Evolutionary conservation across 2,888 invertebrate genomes (phyloP).

Genomic region (Agapostemon virescens): DNA sequence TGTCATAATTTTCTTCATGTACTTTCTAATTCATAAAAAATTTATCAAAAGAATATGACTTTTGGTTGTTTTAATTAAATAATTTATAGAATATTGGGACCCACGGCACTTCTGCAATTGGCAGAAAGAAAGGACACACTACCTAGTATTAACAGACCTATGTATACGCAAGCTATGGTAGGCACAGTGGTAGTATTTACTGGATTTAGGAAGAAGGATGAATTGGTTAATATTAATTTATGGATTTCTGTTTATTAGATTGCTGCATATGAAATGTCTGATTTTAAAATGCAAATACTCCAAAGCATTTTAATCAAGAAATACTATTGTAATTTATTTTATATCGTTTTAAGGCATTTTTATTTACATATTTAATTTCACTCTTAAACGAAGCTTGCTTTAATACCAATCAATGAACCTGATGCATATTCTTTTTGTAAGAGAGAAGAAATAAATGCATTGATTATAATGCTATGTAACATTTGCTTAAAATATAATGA

Average conservation of each 20-base stretch:
- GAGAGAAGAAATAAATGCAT: too few relatives aligned
- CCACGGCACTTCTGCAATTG: slow-evolving; percentile 89
- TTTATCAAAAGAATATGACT: slow-evolving; percentile 59
- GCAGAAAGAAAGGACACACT: slow-evolving; percentile 87
- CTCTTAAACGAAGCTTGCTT: too few relatives aligned
- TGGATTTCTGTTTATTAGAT: neutral
- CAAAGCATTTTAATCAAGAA: neutral
- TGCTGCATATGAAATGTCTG: neutral
- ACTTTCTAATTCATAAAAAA: neutral
- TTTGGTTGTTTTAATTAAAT: slow-evolving; percentile 27
- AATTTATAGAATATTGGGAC: slow-evolving; percentile 86
- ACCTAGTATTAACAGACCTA: slow-evolving; percentile 89
- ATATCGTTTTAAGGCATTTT: too few relatives aligned
- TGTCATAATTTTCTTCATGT: slow-evolving; percentile 9
- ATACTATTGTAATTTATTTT: too few relatives aligned
- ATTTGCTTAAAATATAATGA: too few relatives aligned
- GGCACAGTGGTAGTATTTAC: slow-evolving; percentile 95
- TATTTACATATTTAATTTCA: too few relatives aligned
- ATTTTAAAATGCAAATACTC: neutral
- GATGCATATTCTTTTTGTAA: too few relatives aligned
- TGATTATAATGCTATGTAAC: too few relatives aligned
- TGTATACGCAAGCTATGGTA: slow-evolving; percentile 93
- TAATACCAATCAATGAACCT: too few relatives aligned
- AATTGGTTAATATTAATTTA: slow-evolving; percentile 85
- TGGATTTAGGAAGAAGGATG: slow-evolving; percentile 93